phyloP scores from a whole-genome alignment of 2,113 vertebrate species.

The Promerops cafer region DNA sequence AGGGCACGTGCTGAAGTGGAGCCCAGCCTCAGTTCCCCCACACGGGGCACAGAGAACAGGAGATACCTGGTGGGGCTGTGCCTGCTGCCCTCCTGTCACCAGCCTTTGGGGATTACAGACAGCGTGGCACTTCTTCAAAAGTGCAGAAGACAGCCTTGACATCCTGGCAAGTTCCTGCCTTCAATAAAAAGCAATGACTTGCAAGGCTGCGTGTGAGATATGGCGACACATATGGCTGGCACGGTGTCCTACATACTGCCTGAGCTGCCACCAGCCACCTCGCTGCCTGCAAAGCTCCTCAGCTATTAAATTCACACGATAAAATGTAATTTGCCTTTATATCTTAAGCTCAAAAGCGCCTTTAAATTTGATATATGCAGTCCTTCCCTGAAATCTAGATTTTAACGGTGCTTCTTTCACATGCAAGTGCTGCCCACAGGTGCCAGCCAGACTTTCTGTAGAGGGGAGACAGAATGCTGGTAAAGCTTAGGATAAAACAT shows the following conservation, averaged over 20 bases:
- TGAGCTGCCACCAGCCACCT: slow-evolving; percentile 7
- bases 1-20: background rate
- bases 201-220: slow-evolving; percentile 32
- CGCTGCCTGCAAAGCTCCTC: background rate
- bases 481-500: background rate
- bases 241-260: background rate
- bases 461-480: background rate
- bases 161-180: slow-evolving; percentile 31
- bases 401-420: background rate
- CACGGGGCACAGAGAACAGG: background rate
- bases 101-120: background rate
- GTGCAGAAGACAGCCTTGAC: slow-evolving; percentile 27
- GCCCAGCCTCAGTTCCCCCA: background rate
- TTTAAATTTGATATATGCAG: background rate
- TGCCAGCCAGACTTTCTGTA: background rate
- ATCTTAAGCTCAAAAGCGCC: background rate
- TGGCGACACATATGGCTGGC: slow-evolving; percentile 32
- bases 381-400: background rate
- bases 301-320: slow-evolving; percentile 1
- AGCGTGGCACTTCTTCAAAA: slow-evolving; percentile 14
- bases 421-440: background rate
- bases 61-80: background rate
- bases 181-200: slow-evolving; percentile 11
- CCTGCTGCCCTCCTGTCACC: background rate
- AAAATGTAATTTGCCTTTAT: slow-evolving; percentile 15